Evolutionary conservation across 2,113 vertebrate species (phyloP).

Genomic region (Podarcis muralis): DNA sequence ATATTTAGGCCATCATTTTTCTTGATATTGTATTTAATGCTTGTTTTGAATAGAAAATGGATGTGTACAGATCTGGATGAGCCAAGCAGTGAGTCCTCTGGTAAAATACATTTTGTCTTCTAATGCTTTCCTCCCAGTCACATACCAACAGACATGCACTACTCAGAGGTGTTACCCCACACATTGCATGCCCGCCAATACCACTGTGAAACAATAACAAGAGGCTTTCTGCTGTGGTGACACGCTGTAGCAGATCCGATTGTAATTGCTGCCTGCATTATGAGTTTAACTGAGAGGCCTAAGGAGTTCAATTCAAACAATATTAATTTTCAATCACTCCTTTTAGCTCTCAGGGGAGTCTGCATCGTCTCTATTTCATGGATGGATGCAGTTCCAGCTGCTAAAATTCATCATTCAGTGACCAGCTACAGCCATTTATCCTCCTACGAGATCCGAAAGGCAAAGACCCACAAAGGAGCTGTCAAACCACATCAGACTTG

Average conservation of each 20-base stretch:
- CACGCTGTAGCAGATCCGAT: neutral
- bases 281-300: neutral
- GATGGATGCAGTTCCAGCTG: neutral
- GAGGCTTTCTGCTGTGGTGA: neutral
- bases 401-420: slow-evolving; percentile 1
- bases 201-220: neutral
- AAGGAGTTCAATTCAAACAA: neutral
- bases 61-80: neutral
- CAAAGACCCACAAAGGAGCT: neutral
- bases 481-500: neutral
- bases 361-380: neutral
- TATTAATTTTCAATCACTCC: slow-evolving; percentile 16
- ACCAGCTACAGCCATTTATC: neutral
- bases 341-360: neutral
- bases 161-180: neutral
- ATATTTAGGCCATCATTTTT: neutral
- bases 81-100: neutral
- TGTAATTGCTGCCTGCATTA: neutral
- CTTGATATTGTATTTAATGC: neutral
- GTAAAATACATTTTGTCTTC: neutral
- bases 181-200: neutral
- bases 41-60: neutral
- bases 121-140: neutral
- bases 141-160: neutral
- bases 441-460: neutral